Conservation (phyloP, 2,113 vertebrate genomes). For the Onychostoma macrolepis region DNA sequence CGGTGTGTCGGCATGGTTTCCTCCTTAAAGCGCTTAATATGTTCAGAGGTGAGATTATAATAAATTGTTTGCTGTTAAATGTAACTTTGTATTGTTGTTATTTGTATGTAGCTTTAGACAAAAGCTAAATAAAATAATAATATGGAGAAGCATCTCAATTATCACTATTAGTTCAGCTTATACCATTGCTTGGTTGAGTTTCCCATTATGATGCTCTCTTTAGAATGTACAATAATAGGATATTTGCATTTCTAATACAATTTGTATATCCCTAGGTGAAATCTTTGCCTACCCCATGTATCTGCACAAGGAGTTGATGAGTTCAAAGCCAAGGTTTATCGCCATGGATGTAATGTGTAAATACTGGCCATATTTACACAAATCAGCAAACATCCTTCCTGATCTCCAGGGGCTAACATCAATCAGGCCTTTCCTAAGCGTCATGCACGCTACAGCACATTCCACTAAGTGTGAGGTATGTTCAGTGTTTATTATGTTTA, state of each 20-base stretch:
- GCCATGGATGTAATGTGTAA: neutral
- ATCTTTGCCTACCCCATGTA: constrained; percentile 28
- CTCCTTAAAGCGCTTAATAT: constrained; percentile 18
- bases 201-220: neutral
- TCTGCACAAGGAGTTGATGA: constrained; percentile 8
- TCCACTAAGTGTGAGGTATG: constrained; percentile 28
- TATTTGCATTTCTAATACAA: constrained; percentile 17
- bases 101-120: neutral
- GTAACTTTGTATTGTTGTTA: constrained; percentile 5
- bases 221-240: neutral
- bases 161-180: neutral
- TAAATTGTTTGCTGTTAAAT: constrained; percentile 9
- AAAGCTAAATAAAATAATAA: neutral
- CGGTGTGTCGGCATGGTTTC: constrained; percentile 16
- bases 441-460: constrained; percentile 9
- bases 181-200: constrained; percentile 7
- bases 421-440: neutral
- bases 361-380: constrained; percentile 18
- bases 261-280: constrained; percentile 7
- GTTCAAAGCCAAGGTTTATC: neutral
- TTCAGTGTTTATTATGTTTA: neutral
- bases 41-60: constrained; percentile 13
- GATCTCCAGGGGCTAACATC: constrained; percentile 8
- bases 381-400: constrained; percentile 12
- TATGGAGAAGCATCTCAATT: constrained; percentile 6